Percentiles rank a stretch among this genome's conserved stretches.
Evolutionary conservation across 2,797 vertebrate genomes (phyloP).

Genomic region (Malacoraja senta): DNA sequence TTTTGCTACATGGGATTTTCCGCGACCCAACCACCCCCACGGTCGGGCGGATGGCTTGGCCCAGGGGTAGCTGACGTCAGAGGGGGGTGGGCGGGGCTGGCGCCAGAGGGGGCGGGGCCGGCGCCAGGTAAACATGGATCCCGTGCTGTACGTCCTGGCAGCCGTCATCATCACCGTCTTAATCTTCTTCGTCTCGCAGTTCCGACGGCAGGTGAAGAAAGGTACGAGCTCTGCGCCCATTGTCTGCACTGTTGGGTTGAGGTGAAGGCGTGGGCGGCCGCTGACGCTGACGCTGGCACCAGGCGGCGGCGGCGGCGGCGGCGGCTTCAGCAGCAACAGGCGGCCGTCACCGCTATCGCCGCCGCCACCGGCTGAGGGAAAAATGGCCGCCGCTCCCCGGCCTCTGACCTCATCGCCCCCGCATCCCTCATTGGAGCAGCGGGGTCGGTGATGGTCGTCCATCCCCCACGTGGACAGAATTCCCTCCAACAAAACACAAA

Average conservation of each 20-base stretch:
- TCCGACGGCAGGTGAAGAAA: slow-evolving; percentile 53
- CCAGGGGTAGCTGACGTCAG: not conserved
- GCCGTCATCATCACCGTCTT: slow-evolving; percentile 57
- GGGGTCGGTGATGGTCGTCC: too few relatives aligned
- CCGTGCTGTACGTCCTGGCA: slow-evolving; percentile 54
- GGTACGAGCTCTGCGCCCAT: slow-evolving; percentile 48
- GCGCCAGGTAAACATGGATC: slow-evolving; percentile 53
- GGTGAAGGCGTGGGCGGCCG: not conserved
- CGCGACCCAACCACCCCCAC: not conserved
- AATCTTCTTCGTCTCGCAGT: slow-evolving; percentile 56
- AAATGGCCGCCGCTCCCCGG: too few relatives aligned
- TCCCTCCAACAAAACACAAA: too few relatives aligned
- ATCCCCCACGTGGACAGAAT: too few relatives aligned
- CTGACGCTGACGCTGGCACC: not conserved
- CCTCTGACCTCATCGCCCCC: too few relatives aligned
- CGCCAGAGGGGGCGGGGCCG: not conserved
- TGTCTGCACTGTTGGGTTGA: not conserved
- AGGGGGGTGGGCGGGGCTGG: not conserved
- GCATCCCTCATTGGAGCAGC: too few relatives aligned
- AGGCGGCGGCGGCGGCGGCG: too few relatives aligned
- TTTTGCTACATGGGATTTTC: not conserved
- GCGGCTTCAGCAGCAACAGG: too few relatives aligned
- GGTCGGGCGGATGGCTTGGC: not conserved
- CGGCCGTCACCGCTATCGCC: too few relatives aligned
- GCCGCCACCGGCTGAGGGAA: too few relatives aligned